phyloP scores from a whole-genome alignment of 1,140 invertebrate genomes.

The Potamilus streckersoni region DNA sequence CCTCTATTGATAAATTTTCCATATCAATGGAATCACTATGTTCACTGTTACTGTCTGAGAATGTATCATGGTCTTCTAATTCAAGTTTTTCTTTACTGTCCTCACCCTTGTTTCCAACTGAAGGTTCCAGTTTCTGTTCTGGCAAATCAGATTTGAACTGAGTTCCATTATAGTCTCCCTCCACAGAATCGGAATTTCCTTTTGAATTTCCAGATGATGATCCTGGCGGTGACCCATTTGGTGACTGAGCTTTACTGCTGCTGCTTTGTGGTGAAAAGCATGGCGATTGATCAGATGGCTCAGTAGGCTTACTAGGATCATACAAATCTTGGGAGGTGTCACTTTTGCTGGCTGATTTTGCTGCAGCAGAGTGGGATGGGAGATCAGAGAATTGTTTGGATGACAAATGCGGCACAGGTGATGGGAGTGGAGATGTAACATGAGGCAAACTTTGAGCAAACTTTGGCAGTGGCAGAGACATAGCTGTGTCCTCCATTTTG shows the following conservation, averaged over 20 bases:
- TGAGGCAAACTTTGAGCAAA: conserved; percentile 42
- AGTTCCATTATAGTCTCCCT: too few relatives aligned
- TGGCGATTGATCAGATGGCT: conserved; percentile 35
- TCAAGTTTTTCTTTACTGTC: conserved; percentile 9
- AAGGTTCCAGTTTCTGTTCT: neutral
- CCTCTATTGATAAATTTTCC: conserved; percentile 76
- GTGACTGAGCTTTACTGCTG: conserved; percentile 52
- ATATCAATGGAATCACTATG: conserved; percentile 25
- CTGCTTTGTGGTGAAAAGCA: conserved; percentile 54
- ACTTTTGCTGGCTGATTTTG: neutral
- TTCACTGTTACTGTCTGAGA: conserved; percentile 52
- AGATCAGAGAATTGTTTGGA: conserved; percentile 30
- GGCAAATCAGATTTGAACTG: neutral
- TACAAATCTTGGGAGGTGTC: conserved; percentile 1
- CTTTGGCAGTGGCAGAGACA: conserved; percentile 40
- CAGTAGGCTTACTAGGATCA: conserved; percentile 5
- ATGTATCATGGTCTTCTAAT: conserved; percentile 41
- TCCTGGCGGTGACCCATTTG: conserved; percentile 42
- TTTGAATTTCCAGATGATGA: conserved; percentile 35
- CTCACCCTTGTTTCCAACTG: conserved; percentile 5
- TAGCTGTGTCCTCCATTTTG: conserved; percentile 22
- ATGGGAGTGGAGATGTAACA: conserved; percentile 25
- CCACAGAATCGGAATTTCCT: conserved; percentile 25
- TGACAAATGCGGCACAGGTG: conserved; percentile 17
- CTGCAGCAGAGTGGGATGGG: conserved; percentile 1